These are phyloP conservation scores for Alosa sapidissima DNA, from an alignment of 2,797 vertebrate genomes.

Conservation along the genomic window DNA sequence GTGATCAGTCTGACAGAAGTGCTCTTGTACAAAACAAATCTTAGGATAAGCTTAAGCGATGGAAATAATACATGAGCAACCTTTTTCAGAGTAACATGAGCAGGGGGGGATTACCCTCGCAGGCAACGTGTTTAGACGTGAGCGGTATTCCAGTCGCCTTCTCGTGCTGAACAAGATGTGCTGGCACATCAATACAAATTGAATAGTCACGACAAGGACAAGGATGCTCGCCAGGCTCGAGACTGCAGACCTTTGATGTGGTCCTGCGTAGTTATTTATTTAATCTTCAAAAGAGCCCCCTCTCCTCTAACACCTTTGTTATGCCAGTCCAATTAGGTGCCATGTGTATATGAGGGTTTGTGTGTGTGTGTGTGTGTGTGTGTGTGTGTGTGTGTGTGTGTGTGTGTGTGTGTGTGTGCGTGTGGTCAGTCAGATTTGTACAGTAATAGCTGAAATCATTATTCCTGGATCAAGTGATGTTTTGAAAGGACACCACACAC, in stretches of 20 bases:
- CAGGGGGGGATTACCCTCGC: background rate
- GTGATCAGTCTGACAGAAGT: background rate
- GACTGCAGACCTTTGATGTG: constrained; percentile 65
- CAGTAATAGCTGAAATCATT: background rate
- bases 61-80: background rate
- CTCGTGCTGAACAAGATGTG: constrained; percentile 61
- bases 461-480: constrained; percentile 40
- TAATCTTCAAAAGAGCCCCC: background rate
- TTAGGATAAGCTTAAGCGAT: background rate
- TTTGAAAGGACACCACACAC: constrained; percentile 25
- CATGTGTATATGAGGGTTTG: background rate
- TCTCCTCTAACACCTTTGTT: background rate
- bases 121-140: background rate
- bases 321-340: background rate
- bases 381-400: background rate
- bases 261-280: background rate
- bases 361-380: background rate
- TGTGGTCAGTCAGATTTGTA: background rate
- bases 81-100: background rate
- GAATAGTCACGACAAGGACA: constrained; percentile 61
- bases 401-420: background rate
- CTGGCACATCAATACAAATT: constrained; percentile 67
- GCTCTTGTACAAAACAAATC: background rate
- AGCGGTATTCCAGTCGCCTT: constrained; percentile 25
- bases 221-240: constrained; percentile 49